Conservation (phyloP, 1,140 invertebrate genomes). For the Apis florea region DNA sequence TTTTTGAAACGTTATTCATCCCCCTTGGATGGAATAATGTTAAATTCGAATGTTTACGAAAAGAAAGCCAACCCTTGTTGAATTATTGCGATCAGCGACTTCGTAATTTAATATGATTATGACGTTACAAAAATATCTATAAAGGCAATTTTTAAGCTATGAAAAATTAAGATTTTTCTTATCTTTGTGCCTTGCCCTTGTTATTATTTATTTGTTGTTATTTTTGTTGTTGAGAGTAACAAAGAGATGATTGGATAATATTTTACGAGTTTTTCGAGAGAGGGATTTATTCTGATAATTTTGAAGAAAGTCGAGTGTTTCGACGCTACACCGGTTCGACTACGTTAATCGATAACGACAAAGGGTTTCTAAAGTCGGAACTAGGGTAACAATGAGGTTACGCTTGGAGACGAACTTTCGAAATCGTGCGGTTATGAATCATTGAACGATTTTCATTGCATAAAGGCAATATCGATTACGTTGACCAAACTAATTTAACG, state of each 20-base stretch:
- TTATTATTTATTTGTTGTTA: no score
- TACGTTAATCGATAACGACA: slow-evolving; percentile 25
- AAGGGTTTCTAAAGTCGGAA: not conserved
- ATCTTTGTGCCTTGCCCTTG: no score
- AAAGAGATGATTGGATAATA: not conserved
- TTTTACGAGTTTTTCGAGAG: not conserved
- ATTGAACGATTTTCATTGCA: not conserved
- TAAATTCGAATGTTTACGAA: not conserved
- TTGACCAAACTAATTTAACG: not conserved
- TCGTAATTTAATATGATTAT: no score
- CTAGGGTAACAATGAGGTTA: slow-evolving; percentile 1
- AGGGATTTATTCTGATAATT: not conserved
- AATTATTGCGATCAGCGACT: no score
- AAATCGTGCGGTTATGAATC: slow-evolving; percentile 13
- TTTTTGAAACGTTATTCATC: not conserved
- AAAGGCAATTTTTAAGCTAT: no score
- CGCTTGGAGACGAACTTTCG: slow-evolving; percentile 15
- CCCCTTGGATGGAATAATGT: not conserved
- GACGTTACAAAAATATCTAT: no score
- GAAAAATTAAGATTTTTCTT: no score
- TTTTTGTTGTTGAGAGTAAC: no score
- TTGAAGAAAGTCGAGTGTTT: not conserved
- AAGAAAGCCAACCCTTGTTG: no score
- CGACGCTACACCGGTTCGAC: not conserved
- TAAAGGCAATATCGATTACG: slow-evolving; percentile 10